These are phyloP conservation scores for Tautogolabrus adspersus DNA, from an alignment of 2,113 vertebrate genomes.

Conservation along the genomic window DNA sequence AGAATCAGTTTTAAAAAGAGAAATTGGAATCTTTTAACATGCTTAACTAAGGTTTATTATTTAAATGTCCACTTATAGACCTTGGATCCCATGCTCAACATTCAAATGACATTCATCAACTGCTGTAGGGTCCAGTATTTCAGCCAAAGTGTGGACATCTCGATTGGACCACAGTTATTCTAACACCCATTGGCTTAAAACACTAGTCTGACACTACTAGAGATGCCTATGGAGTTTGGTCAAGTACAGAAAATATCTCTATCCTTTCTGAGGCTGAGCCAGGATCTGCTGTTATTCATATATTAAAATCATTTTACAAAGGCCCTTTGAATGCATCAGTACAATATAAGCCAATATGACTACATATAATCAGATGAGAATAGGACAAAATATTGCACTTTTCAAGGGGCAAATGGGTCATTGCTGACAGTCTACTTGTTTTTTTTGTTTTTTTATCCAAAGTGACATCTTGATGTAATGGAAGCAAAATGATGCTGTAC, in stretches of 20 bases:
- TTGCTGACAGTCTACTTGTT: not conserved
- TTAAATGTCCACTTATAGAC: too few relatives aligned
- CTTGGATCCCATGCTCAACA: too few relatives aligned
- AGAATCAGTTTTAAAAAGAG: too few relatives aligned
- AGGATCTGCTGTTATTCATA: not conserved
- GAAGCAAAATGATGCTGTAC: not conserved
- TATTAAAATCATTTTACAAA: not conserved
- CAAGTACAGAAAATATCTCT: not conserved
- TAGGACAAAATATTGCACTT: conserved; percentile 3
- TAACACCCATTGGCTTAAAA: too few relatives aligned
- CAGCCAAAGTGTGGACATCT: not conserved
- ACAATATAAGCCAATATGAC: conserved; percentile 5
- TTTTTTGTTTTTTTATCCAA: not conserved
- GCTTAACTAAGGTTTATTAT: too few relatives aligned
- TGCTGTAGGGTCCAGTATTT: not conserved
- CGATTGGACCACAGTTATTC: not conserved
- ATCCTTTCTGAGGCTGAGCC: not conserved
- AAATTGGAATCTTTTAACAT: too few relatives aligned
- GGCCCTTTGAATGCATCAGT: not conserved
- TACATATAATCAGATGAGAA: not conserved
- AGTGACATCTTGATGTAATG: not conserved
- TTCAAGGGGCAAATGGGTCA: conserved; percentile 15
- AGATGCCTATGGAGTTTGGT: not conserved
- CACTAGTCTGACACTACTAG: not conserved
- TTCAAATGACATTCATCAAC: not conserved